A percentile compares a stretch with the other conserved stretches of the same genome.
phyloP scores from a whole-genome alignment of 92 coral and sea anemone genomes.

The Hydrozoanthus gracilis region DNA sequence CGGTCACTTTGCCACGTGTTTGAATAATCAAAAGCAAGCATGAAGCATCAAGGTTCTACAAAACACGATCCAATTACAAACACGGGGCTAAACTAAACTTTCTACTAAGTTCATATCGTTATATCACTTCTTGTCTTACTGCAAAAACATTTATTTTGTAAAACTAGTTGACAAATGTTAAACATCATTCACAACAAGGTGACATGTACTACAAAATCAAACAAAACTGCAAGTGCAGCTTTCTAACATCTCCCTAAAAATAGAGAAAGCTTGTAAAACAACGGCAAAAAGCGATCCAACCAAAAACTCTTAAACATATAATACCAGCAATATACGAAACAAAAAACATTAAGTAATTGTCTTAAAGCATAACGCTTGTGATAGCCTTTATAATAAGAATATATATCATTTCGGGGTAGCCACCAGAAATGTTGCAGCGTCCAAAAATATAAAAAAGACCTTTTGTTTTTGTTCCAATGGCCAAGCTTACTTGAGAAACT shows the following conservation, averaged over 20 bases:
- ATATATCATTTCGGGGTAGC: not conserved
- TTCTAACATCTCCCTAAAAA: too few species aligned
- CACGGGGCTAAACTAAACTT: not conserved
- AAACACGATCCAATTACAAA: too few species aligned
- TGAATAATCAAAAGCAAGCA: not conserved
- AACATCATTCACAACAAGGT: not conserved
- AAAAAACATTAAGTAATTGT: not conserved
- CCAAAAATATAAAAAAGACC: not conserved
- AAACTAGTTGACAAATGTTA: not conserved
- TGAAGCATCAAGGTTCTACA: too few species aligned
- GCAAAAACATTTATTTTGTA: not conserved
- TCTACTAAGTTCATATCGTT: too few species aligned
- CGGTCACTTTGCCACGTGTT: constrained; percentile 1
- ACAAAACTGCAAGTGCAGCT: too few species aligned
- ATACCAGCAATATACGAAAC: not conserved
- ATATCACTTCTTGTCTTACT: too few species aligned
- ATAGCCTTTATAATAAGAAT: not conserved
- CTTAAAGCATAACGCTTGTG: not conserved
- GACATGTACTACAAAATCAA: too few species aligned
- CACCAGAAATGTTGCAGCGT: not conserved
- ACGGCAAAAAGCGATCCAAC: not conserved
- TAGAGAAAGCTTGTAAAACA: too few species aligned
- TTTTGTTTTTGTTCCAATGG: not conserved
- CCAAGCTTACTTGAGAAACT: not conserved
- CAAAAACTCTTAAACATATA: not conserved